Percentiles rank a stretch among this genome's conserved stretches.
Conservation (phyloP, 2,888 invertebrate species). For the Chrysodeixis includens region DNA sequence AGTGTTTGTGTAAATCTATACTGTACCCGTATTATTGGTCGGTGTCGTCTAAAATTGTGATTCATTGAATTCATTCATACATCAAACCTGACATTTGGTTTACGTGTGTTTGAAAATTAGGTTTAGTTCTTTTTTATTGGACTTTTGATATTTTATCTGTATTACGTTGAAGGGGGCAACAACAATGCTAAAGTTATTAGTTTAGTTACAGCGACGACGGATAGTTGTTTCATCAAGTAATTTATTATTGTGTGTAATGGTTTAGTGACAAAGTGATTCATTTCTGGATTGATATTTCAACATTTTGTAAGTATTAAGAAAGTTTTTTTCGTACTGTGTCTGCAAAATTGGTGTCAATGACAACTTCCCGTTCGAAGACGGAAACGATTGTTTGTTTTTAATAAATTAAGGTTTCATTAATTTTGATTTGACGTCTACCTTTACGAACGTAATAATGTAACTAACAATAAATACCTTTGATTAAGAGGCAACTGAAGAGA, state of each 20-base stretch:
- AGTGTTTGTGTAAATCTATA: not conserved
- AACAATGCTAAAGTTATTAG: constrained; percentile 2
- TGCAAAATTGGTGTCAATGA: constrained; percentile 2
- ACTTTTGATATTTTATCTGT: not conserved
- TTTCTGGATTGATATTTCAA: not conserved
- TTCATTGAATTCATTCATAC: not conserved
- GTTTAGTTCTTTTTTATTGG: not conserved
- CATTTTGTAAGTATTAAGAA: not conserved
- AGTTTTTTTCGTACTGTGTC: not conserved
- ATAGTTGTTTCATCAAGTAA: not conserved
- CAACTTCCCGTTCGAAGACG: constrained; percentile 5
- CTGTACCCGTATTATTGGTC: not conserved
- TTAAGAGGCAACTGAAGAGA: not conserved
- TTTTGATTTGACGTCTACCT: not conserved
- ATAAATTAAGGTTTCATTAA: not conserved
- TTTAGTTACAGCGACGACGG: not conserved
- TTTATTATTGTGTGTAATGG: constrained; percentile 1
- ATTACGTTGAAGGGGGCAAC: not conserved
- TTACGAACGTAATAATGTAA: not conserved
- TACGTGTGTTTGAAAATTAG: not conserved
- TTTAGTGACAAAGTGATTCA: constrained; percentile 6
- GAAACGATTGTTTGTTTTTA: constrained; percentile 5
- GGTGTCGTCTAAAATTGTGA: constrained; percentile 1
- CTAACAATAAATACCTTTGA: not conserved
- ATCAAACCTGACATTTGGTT: not conserved